phyloP scores from a whole-genome alignment of 2,797 vertebrate species.

The Spinus olivaceus region DNA sequence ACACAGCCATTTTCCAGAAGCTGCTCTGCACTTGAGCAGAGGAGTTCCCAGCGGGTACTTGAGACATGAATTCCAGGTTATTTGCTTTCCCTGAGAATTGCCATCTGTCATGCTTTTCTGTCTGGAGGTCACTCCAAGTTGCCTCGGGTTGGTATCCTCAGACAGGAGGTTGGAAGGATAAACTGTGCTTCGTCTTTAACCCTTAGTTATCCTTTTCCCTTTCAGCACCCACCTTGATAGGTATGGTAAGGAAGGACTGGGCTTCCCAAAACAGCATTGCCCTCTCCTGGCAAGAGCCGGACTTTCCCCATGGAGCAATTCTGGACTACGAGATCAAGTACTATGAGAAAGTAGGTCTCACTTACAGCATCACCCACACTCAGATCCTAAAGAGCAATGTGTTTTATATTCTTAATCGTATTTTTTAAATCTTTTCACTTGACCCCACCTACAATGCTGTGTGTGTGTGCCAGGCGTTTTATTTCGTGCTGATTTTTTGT shows the following conservation, averaged over 20 bases:
- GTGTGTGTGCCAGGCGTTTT: neutral
- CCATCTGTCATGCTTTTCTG: constrained; percentile 29
- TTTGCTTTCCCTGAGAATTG: constrained; percentile 29
- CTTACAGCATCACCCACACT: constrained; percentile 52
- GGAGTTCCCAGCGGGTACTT: neutral
- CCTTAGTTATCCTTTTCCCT: constrained; percentile 75
- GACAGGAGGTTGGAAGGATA: constrained; percentile 31
- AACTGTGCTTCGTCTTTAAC: constrained; percentile 69
- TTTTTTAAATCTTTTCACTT: neutral
- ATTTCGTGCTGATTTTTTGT: neutral
- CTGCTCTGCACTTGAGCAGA: neutral
- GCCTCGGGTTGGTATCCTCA: neutral
- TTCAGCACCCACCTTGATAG: constrained; percentile 90
- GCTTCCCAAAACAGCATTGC: constrained; percentile 95
- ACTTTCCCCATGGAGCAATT: constrained; percentile 82
- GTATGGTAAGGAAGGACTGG: constrained; percentile 93
- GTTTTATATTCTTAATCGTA: neutral
- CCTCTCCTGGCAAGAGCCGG: constrained; percentile 94
- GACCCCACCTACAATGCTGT: neutral
- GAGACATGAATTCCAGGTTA: neutral
- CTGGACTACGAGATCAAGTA: constrained; percentile 98
- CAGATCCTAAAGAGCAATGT: constrained; percentile 22
- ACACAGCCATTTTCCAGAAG: neutral
- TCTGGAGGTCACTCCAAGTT: constrained; percentile 12
- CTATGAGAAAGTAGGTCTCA: constrained; percentile 91